A percentile compares a stretch with the other conserved stretches of the same genome.
phyloP scores from a whole-genome alignment of 2,888 invertebrate species.

The Endomychus coccineus region DNA sequence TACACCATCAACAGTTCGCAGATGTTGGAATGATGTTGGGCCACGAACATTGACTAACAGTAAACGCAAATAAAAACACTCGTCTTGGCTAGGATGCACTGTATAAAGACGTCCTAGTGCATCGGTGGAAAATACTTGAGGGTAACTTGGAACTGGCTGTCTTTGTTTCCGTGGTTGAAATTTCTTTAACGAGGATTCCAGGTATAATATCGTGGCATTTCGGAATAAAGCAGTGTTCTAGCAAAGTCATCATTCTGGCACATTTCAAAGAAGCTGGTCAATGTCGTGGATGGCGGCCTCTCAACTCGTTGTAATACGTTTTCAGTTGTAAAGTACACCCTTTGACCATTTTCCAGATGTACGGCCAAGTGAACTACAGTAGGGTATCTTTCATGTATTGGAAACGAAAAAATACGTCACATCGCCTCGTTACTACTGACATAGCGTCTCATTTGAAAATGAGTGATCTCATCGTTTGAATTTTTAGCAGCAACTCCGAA shows the following conservation, averaged over 20 bases:
- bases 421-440: slow-evolving; percentile 29
- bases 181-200: slow-evolving; percentile 28
- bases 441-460: slow-evolving; percentile 27
- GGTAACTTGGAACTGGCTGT: slow-evolving; percentile 14
- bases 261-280: slow-evolving; percentile 17
- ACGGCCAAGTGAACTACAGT: slow-evolving; percentile 29
- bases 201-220: slow-evolving; percentile 27
- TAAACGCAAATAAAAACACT: slow-evolving; percentile 33
- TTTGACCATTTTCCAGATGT: slow-evolving; percentile 23
- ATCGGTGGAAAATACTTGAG: slow-evolving; percentile 20
- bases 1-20: slow-evolving; percentile 36
- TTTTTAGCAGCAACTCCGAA: slow-evolving; percentile 13
- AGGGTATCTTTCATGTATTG: slow-evolving; percentile 29
- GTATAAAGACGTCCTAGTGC: slow-evolving; percentile 29
- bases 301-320: slow-evolving; percentile 6
- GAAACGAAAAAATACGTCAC: slow-evolving; percentile 22
- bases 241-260: slow-evolving; percentile 25
- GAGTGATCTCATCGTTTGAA: slow-evolving; percentile 23
- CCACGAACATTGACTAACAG: slow-evolving; percentile 31
- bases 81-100: slow-evolving; percentile 29
- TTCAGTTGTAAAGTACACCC: slow-evolving; percentile 15
- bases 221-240: slow-evolving; percentile 32
- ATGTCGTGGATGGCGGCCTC: slow-evolving; percentile 19
- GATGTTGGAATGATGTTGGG: slow-evolving; percentile 29
- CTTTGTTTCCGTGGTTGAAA: slow-evolving; percentile 27